A percentile compares a stretch with the other conserved stretches of the same genome.
These are phyloP conservation scores for Oxyruncus cristatus DNA, from an alignment of 2,113 vertebrate genomes.

Conservation along the genomic window DNA sequence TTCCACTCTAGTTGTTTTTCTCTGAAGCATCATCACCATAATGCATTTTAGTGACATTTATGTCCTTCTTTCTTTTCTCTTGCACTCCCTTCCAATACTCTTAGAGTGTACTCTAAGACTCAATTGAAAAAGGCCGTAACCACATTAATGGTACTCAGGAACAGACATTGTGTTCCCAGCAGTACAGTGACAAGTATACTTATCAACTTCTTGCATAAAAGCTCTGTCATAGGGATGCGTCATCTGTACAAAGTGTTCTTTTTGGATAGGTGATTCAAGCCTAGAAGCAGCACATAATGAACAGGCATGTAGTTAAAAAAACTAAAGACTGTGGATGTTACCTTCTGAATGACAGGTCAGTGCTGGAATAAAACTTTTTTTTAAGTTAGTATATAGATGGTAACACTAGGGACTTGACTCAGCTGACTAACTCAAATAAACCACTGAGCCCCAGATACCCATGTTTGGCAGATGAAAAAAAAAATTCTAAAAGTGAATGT, in stretches of 20 bases:
- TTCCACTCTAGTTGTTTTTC: neutral
- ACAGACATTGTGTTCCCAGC: neutral
- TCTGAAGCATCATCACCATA: neutral
- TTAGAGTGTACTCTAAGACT: neutral
- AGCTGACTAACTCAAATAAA: neutral
- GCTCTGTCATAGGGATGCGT: neutral
- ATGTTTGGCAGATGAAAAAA: neutral
- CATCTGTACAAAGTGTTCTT: neutral
- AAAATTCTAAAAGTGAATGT: accelerated
- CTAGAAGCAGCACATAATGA: neutral
- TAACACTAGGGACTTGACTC: neutral
- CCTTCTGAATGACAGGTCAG: neutral
- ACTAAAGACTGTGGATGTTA: neutral
- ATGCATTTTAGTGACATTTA: neutral
- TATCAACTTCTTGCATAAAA: neutral
- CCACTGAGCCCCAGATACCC: neutral
- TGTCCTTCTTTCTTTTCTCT: neutral
- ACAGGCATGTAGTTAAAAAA: neutral
- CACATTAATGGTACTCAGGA: neutral
- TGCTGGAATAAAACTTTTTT: neutral
- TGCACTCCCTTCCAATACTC: neutral
- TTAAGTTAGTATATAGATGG: neutral
- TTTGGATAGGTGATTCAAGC: neutral
- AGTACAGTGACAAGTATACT: neutral
- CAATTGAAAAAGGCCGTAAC: neutral